Evolutionary conservation across 2,888 invertebrate species (phyloP), one percentile per base, ranked within the genome.

Genomic region (Tetanocera ferruginea): DNA sequence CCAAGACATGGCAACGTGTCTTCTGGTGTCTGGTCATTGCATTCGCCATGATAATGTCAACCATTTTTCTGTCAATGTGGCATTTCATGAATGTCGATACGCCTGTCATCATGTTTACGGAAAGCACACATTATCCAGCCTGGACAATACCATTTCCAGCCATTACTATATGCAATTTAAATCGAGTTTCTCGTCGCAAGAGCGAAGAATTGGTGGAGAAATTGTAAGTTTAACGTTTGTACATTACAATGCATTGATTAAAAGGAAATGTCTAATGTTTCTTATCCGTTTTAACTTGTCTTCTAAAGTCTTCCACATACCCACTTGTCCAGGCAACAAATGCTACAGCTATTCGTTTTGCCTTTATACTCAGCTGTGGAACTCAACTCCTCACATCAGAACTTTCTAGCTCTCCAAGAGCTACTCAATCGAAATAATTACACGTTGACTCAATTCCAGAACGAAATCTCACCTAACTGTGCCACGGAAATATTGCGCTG

Each of bases 1-100:
- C 87, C 17, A 83, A 84, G 14, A 85, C 85, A 5, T 86, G 84
- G 82, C 88, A 88, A 71, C 82, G 85, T 8, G 80, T 86, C 5
- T 81, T 85, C 51, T 94, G 94, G 94, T 91, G 90, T 2, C 70
- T 91, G 0, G 90, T 92, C 0, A 92, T 93, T 14, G 67, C 91
- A 4, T 57, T 90, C 1, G 92, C 93, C 28, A 84, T 92, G 2
- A 83, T 89, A 3, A 87, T 91, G 6, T 92, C 93, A 0, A 83
- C 89, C 0, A 89, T 88, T 19, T 90, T 93, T 62, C 89, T 93
- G 5, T 84, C 89, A 2, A 90, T 91, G 6, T 93, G 93, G 0
- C 92, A 92, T 88, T 87, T 87, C 5, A 91, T 92, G 90, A 92
- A 91, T 78, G 89, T 91, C 0, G 88, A 90, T 51, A 92, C 91